Base-by-base conservation (phyloP, 92 coral and sea anemone species). In the Epizoanthus illoricatus region DNA sequence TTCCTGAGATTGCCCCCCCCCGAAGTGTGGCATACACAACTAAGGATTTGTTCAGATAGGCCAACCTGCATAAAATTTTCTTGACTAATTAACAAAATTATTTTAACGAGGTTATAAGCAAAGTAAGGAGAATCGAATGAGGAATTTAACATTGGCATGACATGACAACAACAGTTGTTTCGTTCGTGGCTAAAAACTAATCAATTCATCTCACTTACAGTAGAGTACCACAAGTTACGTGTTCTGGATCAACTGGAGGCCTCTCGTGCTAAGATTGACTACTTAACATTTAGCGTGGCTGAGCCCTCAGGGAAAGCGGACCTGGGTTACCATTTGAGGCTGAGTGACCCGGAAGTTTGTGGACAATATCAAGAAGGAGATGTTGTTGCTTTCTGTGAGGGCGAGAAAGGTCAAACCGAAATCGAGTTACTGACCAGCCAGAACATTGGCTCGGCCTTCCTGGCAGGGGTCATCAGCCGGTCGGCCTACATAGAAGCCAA, bases 401-500 rank as follows among this genome's bases (percentile, higher is more conserved):
- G 89, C 18, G 93, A 90, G 41, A 85, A 95, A 17, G 97, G 95
- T 7, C 71, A 80, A 39, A 73, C 95, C 0, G 71, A 85, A 47
- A 93, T 95, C 33, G 92, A 93, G 33, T 85, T 90, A 0, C 79
- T 95, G 49, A 87, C 92, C 49, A 93, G 75, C 75, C 76, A 75
- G 56, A 95, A 93, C 56, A 92, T 87, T 11, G 76, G 76, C 74
- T 81, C 90, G 4, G 94, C 97, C 13, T 91, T 91, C 73, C 92
- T 91, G 86, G 98, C 98, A 6, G 98, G 98, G 5, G 98, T 96
- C 65, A 85, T 96, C 19, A 89, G 94, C 67, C 83, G 97, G 40
- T 95, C 98, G 13, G 92, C 94, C 4, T 93, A 94, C 85, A n/a
- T 95, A 19, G 98, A 91, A 69, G 98, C 95, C 20, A 91, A 89